Evolutionary conservation across 2,113 vertebrate genomes (phyloP).

Genomic region (Campylomormyrus numenius): DNA sequence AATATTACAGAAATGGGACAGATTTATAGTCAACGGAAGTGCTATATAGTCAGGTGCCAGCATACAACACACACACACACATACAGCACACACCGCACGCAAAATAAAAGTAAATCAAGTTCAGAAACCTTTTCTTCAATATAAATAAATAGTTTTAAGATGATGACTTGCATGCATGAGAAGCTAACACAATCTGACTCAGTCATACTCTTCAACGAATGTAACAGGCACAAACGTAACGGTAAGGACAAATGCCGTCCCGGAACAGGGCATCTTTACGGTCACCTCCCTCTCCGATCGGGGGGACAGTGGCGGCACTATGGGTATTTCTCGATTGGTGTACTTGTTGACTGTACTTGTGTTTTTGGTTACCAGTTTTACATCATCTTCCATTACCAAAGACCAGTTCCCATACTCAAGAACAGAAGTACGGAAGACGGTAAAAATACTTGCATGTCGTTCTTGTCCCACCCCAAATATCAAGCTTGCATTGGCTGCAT

Average conservation of each 20-base stretch:
- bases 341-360: neutral
- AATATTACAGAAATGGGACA: neutral
- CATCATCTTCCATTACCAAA: neutral
- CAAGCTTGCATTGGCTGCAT: neutral
- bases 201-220: neutral
- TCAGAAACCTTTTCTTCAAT: neutral
- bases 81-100: neutral
- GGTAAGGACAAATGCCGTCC: neutral
- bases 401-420: neutral
- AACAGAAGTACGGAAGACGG: neutral
- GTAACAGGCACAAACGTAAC: neutral
- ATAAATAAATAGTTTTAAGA: constrained; percentile 11
- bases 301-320: neutral
- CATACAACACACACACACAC: neutral
- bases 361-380: neutral
- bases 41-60: neutral
- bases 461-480: neutral
- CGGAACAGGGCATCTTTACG: neutral
- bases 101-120: neutral
- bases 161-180: neutral
- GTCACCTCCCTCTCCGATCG: neutral
- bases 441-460: no score
- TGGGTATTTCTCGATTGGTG: neutral
- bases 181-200: neutral
- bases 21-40: neutral